phyloP scores from a whole-genome alignment of 2,888 invertebrate genomes.

The Andrena dorsata region DNA sequence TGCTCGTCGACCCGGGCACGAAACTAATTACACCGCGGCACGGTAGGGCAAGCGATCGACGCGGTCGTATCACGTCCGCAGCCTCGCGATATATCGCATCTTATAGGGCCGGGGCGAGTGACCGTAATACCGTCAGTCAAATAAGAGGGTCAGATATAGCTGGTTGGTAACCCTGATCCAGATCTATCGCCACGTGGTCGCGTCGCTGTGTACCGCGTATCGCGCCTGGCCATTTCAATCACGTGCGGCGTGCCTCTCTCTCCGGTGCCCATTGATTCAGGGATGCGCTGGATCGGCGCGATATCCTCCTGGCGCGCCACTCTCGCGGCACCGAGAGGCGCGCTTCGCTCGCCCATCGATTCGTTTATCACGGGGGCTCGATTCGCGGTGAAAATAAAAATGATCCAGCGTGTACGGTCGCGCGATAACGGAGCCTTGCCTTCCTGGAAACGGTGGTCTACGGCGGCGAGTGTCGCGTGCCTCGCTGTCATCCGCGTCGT shows the following conservation, averaged over 20 bases:
- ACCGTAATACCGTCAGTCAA: conserved; percentile 82
- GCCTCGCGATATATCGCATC: conserved; percentile 54
- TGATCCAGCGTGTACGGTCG: not conserved
- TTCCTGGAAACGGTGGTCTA: conserved; percentile 17
- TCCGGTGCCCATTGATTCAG: not conserved
- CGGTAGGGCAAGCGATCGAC: conserved; percentile 75
- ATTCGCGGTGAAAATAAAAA: not conserved
- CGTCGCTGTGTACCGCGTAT: conserved; percentile 21
- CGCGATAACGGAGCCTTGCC: conserved; percentile 5
- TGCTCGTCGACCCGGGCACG: conserved; percentile 52
- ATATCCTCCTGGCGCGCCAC: too few relatives aligned
- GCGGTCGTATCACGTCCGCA: conserved; percentile 67
- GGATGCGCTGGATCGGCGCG: not conserved
- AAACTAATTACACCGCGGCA: conserved; percentile 76
- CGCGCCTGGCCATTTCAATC: conserved; percentile 33
- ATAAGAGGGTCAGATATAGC: conserved; percentile 84
- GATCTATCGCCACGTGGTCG: conserved; percentile 84
- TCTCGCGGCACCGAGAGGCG: not conserved
- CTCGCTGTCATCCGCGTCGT: conserved; percentile 21
- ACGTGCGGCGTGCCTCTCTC: conserved; percentile 42
- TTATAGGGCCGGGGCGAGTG: conserved; percentile 80
- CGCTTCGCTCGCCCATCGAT: not conserved
- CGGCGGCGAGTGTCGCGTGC: conserved; percentile 32
- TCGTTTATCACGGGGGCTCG: not conserved
- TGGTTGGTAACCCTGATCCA: conserved; percentile 84